Percentiles rank a stretch among this genome's conserved stretches.
These are phyloP conservation scores for Hucho hucho DNA, from an alignment of 2,113 vertebrate species.

Conservation along the genomic window DNA sequence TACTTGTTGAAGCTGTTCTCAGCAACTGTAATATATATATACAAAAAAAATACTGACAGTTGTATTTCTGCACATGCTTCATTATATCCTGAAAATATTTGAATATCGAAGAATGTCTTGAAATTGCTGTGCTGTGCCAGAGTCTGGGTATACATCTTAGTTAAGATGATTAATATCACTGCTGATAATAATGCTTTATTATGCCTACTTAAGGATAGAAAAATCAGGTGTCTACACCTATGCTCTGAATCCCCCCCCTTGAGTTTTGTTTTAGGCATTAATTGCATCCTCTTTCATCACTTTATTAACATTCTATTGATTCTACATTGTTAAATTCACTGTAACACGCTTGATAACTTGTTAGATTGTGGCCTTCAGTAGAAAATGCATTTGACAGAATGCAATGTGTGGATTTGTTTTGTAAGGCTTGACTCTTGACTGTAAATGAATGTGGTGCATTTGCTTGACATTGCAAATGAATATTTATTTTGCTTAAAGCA, in stretches of 20 bases:
- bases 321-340: conserved; percentile 27
- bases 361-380: conserved; percentile 72
- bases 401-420: conserved; percentile 65
- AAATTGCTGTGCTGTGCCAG: neutral
- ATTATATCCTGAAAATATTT: neutral
- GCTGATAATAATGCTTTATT: too few species aligned
- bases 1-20: neutral
- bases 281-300: conserved; percentile 40
- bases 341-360: conserved; percentile 47
- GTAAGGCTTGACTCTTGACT: conserved; percentile 57
- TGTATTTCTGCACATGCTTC: neutral
- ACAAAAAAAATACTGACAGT: neutral
- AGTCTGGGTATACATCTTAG: too few species aligned
- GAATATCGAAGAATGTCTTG: neutral
- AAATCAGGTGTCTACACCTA: neutral
- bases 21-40: neutral
- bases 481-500: conserved; percentile 70
- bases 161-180: too few species aligned
- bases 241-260: too few species aligned
- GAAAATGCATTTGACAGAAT: conserved; percentile 67
- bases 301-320: conserved; percentile 46
- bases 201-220: neutral
- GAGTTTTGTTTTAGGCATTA: conserved; percentile 27
- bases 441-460: conserved; percentile 35
- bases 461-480: conserved; percentile 61